Conservation (phyloP, 2,113 vertebrate genomes). For the Tichodroma muraria region DNA sequence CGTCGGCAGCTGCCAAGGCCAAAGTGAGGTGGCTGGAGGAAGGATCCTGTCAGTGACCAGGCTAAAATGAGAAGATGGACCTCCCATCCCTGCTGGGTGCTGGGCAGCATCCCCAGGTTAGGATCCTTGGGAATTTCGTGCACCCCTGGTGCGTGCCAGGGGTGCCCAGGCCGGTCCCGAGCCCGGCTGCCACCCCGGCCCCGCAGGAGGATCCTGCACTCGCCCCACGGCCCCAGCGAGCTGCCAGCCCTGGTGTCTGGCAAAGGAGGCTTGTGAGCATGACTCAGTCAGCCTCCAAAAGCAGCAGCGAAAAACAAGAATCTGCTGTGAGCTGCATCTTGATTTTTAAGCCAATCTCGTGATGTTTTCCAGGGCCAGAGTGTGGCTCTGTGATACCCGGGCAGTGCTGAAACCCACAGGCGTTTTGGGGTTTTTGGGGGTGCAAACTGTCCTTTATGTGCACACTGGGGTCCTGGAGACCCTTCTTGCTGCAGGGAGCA, state of each 20-base stretch:
- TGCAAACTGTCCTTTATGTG: background rate
- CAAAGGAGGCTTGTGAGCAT: conserved; percentile 48
- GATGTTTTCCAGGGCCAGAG: background rate
- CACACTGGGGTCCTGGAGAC: accelerated
- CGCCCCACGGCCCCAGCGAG: background rate
- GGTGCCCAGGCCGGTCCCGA: background rate
- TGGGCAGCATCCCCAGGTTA: accelerated
- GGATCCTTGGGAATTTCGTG: background rate
- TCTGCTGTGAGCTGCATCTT: conserved; percentile 54
- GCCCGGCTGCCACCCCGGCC: background rate
- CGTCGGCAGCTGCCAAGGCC: accelerated
- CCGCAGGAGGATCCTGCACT: background rate
- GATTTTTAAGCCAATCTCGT: conserved; percentile 22
- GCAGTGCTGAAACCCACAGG: background rate
- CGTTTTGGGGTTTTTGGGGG: accelerated
- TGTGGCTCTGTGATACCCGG: background rate
- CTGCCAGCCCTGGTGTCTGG: conserved; percentile 41
- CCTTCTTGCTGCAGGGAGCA: background rate
- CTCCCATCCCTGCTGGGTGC: background rate
- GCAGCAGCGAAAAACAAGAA: conserved; percentile 16
- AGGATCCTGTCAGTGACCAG: accelerated
- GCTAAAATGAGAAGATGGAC: background rate
- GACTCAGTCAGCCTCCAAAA: conserved; percentile 56
- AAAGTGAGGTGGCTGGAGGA: background rate
- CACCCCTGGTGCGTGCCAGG: accelerated